Base-by-base conservation (phyloP, 2,888 invertebrate genomes). In the Baccha elongata region DNA sequence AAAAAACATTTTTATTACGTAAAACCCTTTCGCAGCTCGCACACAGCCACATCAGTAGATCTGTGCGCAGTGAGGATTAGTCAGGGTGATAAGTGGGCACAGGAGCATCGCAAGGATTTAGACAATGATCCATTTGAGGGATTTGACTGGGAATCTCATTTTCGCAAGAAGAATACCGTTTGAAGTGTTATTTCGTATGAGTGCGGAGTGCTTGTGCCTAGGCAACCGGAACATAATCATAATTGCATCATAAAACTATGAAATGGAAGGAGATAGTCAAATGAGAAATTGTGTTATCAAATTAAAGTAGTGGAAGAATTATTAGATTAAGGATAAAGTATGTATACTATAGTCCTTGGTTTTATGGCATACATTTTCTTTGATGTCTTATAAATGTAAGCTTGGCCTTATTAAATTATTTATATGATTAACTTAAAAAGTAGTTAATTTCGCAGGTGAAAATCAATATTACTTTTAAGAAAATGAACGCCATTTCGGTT, bases 161-260 rank as follows among this genome's bases (percentile, higher is more conserved):
- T 58, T 37, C 1, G 8, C 15, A 21, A 50, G 42, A 15, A 26
- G 32, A 67, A 58, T 60, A 32, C 71, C 55, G 21, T 55, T 67
- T 60, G 55, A 67, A 50, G 73, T 67, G 32, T 32, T 68, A 62
- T 60, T 53, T 40, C 53, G 40, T 67, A 23, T 37, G 60, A 40
- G 48, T 46, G 73, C 19, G 42, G 1, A 19, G 21, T 19, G 1
- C 58, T 68, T 64, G 37, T 60, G 40, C 48, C 44, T 37, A 32
- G 40, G 37, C 60, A 50, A 68, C 68, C 62, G 52, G 37, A 80
- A 67, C 55, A 42, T 55, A 62, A 46, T 76, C 69, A 76, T 68
- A 74, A 74, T 80, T 80, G 74, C 53, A 80, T 68, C 68, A 64
- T 64, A 67, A 74, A 80, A 80, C 74, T 80, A 64, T 64, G 46